Evolutionary conservation across 2,113 vertebrate species (phyloP).

Genomic region (Herpetotheres cachinnans): DNA sequence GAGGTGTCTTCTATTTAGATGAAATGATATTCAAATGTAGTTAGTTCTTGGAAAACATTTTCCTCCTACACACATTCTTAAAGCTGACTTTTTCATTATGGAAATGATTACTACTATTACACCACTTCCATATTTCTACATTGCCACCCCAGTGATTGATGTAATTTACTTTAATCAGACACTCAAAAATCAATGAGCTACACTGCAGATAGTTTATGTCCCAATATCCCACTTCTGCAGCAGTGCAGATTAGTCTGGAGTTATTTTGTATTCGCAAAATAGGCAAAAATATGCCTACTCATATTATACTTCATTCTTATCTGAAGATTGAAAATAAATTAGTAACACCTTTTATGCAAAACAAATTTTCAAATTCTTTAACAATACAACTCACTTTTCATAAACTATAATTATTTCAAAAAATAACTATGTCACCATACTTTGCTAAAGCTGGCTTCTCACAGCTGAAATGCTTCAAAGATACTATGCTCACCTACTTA

Average conservation of each 20-base stretch:
- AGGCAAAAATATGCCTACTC: not conserved
- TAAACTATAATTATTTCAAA: not conserved
- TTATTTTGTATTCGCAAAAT: not conserved
- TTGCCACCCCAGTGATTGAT: slow-evolving; percentile 1
- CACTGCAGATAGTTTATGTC: not conserved
- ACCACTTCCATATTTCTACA: slow-evolving; percentile 4
- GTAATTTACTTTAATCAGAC: slow-evolving; percentile 12
- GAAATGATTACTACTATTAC: slow-evolving; percentile 45
- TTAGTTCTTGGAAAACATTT: slow-evolving; percentile 50
- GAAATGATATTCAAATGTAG: slow-evolving; percentile 15
- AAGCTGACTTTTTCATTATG: slow-evolving; percentile 9
- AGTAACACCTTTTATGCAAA: not conserved
- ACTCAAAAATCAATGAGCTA: not conserved
- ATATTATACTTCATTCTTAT: not conserved
- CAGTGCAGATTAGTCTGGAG: not conserved
- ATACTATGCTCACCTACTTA: not conserved
- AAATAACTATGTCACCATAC: not conserved
- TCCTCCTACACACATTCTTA: slow-evolving; percentile 44
- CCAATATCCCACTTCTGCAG: not conserved
- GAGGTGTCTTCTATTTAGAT: not conserved
- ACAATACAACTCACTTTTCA: not conserved
- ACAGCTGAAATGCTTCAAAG: not conserved
- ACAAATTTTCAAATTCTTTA: not conserved
- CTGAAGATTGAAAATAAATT: not conserved
- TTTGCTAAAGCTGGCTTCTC: not conserved